Evolutionary conservation across 2,113 vertebrate species (phyloP).

Genomic region (Apteryx owenii): DNA sequence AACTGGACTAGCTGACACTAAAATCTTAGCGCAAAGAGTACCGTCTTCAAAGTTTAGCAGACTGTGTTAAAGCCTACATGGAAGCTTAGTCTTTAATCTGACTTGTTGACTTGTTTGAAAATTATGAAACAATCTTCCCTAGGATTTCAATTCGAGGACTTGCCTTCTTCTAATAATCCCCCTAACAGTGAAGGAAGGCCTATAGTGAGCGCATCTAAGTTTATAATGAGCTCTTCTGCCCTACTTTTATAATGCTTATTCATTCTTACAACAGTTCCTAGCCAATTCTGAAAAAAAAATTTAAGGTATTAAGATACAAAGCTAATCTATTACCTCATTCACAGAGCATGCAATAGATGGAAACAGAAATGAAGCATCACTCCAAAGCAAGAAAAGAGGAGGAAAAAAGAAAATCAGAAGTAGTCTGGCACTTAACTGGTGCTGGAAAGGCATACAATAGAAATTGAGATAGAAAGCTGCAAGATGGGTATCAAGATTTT

Average conservation of each 20-base stretch:
- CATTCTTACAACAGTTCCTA: not conserved
- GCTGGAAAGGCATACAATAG: not conserved
- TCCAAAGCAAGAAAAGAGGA: not conserved
- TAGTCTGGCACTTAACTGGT: not conserved
- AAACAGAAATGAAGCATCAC: not conserved
- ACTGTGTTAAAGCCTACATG: not conserved
- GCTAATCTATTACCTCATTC: not conserved
- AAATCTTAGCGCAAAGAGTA: not conserved
- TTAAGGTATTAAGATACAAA: not conserved
- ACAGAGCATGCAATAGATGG: not conserved
- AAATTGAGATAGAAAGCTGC: not conserved
- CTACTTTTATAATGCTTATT: conserved; percentile 27
- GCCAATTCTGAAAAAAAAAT: not conserved
- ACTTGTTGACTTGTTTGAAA: not conserved
- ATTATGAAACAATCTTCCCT: not conserved
- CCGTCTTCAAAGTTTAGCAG: not conserved
- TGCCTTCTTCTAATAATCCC: not conserved
- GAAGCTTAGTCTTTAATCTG: not conserved
- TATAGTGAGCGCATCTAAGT: not conserved
- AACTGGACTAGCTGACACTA: not conserved
- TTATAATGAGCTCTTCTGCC: conserved; percentile 3
- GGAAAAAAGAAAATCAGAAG: not conserved
- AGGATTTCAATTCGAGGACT: not conserved
- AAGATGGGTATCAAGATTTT: not conserved
- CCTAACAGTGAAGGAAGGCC: not conserved